Conservation (phyloP, 2,113 vertebrate species). For the Colossoma macropomum region DNA sequence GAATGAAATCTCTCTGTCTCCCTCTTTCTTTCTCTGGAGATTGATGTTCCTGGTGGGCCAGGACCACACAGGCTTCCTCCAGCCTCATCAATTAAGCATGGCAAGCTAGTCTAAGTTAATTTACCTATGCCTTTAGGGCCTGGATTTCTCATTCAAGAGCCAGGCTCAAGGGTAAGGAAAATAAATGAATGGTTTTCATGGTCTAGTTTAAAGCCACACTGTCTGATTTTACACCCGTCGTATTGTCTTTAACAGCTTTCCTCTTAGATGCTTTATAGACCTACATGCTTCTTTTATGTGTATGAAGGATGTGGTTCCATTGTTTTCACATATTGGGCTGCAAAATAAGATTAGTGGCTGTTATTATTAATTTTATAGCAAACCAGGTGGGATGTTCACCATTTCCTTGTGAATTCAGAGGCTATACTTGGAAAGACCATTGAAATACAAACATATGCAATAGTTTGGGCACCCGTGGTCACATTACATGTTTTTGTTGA, state of each 20-base stretch:
- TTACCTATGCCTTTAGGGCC: not conserved
- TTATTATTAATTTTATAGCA: not conserved
- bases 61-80: slow-evolving; percentile 2
- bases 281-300: not conserved
- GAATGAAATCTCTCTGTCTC: not conserved
- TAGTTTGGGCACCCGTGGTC: no score
- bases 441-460: no score
- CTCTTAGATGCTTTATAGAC: not conserved
- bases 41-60: not conserved
- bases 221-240: not conserved
- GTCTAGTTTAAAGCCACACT: not conserved
- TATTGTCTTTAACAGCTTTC: not conserved
- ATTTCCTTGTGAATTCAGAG: no score
- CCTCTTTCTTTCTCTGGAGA: slow-evolving; percentile 17
- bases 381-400: no score
- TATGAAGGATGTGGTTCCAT: not conserved
- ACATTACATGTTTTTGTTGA: not conserved
- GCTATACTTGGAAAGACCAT: no score
- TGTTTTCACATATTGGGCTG: not conserved
- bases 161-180: not conserved
- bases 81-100: slow-evolving; percentile 10
- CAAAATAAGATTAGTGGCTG: not conserved
- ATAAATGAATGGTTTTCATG: not conserved
- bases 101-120: slow-evolving; percentile 16
- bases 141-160: slow-evolving; percentile 9